Percentiles rank a stretch among this genome's conserved stretches.
These are phyloP conservation scores for Eutolmus rufibarbis DNA, from an alignment of 2,888 invertebrate genomes.

Conservation along the genomic window DNA sequence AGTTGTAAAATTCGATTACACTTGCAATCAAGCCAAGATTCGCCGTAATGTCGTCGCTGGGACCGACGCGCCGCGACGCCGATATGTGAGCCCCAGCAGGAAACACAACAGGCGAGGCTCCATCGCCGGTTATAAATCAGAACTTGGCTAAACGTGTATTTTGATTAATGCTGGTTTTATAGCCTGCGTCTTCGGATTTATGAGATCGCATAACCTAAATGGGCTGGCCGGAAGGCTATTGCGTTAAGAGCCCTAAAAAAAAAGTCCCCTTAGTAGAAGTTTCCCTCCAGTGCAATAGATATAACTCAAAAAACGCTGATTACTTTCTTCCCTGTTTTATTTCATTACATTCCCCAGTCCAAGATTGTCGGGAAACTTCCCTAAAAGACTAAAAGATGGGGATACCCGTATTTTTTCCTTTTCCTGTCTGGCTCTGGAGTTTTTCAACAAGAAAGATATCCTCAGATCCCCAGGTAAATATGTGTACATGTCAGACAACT, in stretches of 20 bases:
- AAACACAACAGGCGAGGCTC: not conserved
- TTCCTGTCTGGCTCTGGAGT: not conserved
- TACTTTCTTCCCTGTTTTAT: constrained; percentile 11
- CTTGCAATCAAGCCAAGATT: constrained; percentile 24
- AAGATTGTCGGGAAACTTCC: not conserved
- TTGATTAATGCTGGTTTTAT: constrained; percentile 47
- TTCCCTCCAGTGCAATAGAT: not conserved
- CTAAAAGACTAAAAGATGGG: not conserved
- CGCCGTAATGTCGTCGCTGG: not conserved
- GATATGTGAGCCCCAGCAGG: not conserved
- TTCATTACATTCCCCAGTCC: not conserved
- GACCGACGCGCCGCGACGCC: not conserved
- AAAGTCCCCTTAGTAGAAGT: not conserved
- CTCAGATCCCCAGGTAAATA: not conserved
- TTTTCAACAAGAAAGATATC: not conserved
- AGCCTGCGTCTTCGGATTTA: constrained; percentile 42
- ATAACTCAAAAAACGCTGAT: not conserved
- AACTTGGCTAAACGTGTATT: constrained; percentile 44
- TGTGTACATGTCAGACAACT: not conserved
- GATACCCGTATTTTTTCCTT: not conserved
- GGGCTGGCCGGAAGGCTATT: not conserved
- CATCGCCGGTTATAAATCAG: constrained; percentile 42
- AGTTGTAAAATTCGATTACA: constrained; percentile 31
- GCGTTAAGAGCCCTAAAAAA: not conserved
- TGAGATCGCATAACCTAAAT: constrained; percentile 26